Conservation (phyloP, 2,113 vertebrate genomes). For the Agelaius tricolor region DNA sequence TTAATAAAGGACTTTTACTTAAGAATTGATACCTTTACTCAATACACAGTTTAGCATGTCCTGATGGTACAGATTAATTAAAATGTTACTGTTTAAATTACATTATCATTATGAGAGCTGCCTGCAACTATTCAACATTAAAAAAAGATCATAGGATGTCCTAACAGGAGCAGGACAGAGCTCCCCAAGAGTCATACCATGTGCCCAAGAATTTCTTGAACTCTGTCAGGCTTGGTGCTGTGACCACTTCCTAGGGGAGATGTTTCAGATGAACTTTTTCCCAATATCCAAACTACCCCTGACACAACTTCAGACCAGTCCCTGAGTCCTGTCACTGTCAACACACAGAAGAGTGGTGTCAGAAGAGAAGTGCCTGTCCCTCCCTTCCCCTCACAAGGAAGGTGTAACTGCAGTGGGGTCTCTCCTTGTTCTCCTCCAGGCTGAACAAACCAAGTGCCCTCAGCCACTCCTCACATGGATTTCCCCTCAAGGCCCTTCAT, state of each 20-base stretch:
- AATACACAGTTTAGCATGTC: not conserved
- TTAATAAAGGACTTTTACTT: not conserved
- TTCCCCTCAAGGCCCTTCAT: not conserved
- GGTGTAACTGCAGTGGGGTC: not conserved
- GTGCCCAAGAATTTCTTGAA: fast-evolving
- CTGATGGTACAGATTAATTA: not conserved
- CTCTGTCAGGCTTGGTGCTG: not conserved
- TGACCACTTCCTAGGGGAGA: not conserved
- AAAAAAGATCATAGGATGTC: not conserved
- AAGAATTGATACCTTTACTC: not conserved
- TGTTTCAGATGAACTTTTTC: not conserved
- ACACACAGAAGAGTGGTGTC: not conserved
- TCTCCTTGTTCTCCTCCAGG: not conserved
- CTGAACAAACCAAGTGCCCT: not conserved
- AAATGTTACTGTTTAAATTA: not conserved
- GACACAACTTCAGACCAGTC: not conserved
- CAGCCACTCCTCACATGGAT: fast-evolving
- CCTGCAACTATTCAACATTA: not conserved
- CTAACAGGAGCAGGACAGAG: not conserved
- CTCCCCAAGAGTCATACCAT: not conserved
- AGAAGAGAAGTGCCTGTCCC: not conserved
- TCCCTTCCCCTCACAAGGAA: fast-evolving
- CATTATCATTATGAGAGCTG: not conserved
- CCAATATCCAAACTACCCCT: too few species aligned
- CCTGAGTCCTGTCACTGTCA: not conserved